Evolutionary conservation across 2,113 vertebrate species (phyloP).

Genomic region (Chascanopsetta lugubris): DNA sequence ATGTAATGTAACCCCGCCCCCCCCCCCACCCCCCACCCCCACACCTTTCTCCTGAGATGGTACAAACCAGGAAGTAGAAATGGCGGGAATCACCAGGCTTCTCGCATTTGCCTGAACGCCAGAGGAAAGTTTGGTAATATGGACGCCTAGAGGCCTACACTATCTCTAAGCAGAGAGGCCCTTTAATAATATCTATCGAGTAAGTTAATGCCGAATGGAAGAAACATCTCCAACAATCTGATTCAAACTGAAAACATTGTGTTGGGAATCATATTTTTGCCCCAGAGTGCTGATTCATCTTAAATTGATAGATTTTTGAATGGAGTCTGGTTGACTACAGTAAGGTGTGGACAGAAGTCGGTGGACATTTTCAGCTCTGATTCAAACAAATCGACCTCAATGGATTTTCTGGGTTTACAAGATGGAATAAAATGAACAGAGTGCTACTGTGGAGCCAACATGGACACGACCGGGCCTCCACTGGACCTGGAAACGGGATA

Average conservation of each 20-base stretch:
- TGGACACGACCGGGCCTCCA: too few species aligned
- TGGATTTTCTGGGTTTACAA: too few species aligned
- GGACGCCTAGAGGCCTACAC: too few species aligned
- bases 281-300: not conserved
- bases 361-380: too few species aligned
- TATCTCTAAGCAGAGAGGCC: not conserved
- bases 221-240: not conserved
- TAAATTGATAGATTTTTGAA: not conserved
- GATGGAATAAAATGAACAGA: too few species aligned
- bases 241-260: too few species aligned
- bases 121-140: not conserved
- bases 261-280: too few species aligned
- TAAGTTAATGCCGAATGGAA: not conserved
- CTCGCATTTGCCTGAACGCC: constrained; percentile 20
- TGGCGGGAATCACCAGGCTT: too few species aligned
- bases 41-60: constrained; percentile 5
- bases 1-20: not conserved
- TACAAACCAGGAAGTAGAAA: constrained; percentile 44
- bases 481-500: too few species aligned
- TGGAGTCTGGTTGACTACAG: not conserved
- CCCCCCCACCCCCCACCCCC: too few species aligned
- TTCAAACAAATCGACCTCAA: too few species aligned
- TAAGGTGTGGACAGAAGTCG: not conserved
- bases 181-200: not conserved
- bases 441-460: too few species aligned